These are phyloP conservation scores for Schizothorax lantsangensis DNA, from an alignment of 2,797 vertebrate genomes.

Conservation along the genomic window DNA sequence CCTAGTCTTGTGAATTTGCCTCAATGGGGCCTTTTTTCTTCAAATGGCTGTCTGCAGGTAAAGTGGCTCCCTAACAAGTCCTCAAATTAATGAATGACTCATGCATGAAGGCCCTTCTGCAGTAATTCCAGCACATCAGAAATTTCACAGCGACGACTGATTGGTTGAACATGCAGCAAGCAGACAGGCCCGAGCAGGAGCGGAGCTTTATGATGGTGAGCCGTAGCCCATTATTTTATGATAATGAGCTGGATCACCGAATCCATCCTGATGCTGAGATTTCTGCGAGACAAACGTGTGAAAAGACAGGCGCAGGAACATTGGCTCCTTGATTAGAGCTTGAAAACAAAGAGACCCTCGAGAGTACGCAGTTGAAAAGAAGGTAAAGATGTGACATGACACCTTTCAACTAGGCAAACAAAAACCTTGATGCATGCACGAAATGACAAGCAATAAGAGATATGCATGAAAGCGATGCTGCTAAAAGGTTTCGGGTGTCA, in stretches of 20 bases:
- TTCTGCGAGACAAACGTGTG: slow-evolving; percentile 58
- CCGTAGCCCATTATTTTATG: slow-evolving; percentile 79
- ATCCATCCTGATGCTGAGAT: slow-evolving; percentile 65
- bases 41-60: slow-evolving; percentile 61
- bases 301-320: slow-evolving; percentile 51
- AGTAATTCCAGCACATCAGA: slow-evolving; percentile 65
- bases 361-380: slow-evolving; percentile 68
- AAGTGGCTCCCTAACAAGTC: slow-evolving; percentile 68
- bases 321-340: slow-evolving; percentile 63
- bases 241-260: slow-evolving; percentile 73
- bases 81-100: slow-evolving; percentile 67
- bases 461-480: slow-evolving; percentile 8
- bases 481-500: slow-evolving; percentile 24
- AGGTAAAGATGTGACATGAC: slow-evolving; percentile 49
- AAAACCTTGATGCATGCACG: slow-evolving; percentile 27
- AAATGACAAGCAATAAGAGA: slow-evolving; percentile 39
- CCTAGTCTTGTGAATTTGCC: slow-evolving; percentile 55
- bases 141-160: slow-evolving; percentile 57
- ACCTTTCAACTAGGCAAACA: slow-evolving; percentile 47
- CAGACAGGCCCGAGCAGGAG: slow-evolving; percentile 54
- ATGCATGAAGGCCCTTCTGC: slow-evolving; percentile 61
- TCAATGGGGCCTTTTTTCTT: slow-evolving; percentile 54
- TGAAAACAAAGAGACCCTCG: slow-evolving; percentile 66
- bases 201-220: slow-evolving; percentile 64
- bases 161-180: slow-evolving; percentile 59